Evolutionary conservation across 2,113 vertebrate species (phyloP), one percentile per base, ranked within the genome.

Genomic region (Pelusios castaneus): DNA sequence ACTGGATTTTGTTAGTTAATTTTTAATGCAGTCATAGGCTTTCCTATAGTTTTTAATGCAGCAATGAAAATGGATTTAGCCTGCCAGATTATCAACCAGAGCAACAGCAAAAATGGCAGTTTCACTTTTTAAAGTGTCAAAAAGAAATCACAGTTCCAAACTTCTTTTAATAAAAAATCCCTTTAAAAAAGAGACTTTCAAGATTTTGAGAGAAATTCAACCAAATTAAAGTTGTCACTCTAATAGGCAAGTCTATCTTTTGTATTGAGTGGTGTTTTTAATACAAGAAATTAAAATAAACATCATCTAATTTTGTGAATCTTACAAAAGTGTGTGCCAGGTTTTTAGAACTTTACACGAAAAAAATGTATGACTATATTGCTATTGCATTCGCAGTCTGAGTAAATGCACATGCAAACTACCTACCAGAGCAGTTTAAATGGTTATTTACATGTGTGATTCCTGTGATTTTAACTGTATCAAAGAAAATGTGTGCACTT

Each of bases 61-160:
- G 34, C 58, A 89, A 84, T 76, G 85, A 88, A 93, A 84, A 83
- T 5, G 43, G 63, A 54, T 5, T 85, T 5, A 34, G 31, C 92
- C 81, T 82, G 21, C 45, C 75, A 49, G 54, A 91, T 94, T 88
- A 10, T 73, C 67, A 95, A 84, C 31, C 10, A 51, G 41, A 29
- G 41, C 25, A 8, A 31, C 75, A 89, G 25, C 54, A 45, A 78
- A 94, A 96, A 29, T 27, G 7, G 27, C 56, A 94, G 22, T 8
- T 31, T 87, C n/a, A 76, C 52, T 78, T 89, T 95, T 89, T 67
- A 89, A 92, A 87, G 21, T 58, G 31, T 63, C n/a, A n/a, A 85
- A 90, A 82, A 25, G 11, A 93, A 84, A 93, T 52, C 19, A 27
- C 7, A 54, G 63, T 45, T 88, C 79, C 84, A 95, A 93, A 86